Conservation (phyloP, 2,113 vertebrate species). For the Otus sunia region DNA sequence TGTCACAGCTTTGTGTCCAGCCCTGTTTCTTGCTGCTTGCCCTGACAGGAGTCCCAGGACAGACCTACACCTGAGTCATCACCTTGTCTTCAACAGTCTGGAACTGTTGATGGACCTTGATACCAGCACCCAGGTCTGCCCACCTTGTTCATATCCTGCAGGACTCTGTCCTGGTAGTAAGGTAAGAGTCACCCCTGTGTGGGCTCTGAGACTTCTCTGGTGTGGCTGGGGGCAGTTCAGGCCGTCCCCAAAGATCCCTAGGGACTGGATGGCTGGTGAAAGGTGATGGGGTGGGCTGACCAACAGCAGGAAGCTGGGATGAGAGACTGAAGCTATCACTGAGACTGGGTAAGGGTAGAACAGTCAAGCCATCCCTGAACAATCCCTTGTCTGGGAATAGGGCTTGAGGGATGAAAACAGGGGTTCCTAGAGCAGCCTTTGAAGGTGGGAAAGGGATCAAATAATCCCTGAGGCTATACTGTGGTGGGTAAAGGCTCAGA, state of each 20-base stretch:
- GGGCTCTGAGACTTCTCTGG: not conserved
- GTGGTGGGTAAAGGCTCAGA: not conserved
- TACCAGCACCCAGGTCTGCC: not conserved
- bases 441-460: not conserved
- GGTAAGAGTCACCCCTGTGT: not conserved
- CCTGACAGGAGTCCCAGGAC: too few relatives aligned
- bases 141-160: not conserved
- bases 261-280: not conserved
- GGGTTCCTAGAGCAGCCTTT: not conserved
- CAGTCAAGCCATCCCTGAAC: not conserved
- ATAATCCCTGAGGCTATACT: not conserved
- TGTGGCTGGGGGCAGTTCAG: not conserved
- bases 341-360: not conserved
- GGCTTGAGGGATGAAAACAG: not conserved
- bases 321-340: not conserved
- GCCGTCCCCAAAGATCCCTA: not conserved
- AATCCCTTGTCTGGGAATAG: not conserved
- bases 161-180: not conserved
- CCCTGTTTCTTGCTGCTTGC: not conserved
- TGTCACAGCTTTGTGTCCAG: not conserved
- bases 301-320: not conserved
- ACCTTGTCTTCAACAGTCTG: not conserved
- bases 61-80: not conserved
- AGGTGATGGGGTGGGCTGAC: not conserved
- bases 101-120: rapidly evolving